These are phyloP conservation scores for Hucho hucho DNA, from an alignment of 2,113 vertebrate genomes.

Conservation along the genomic window DNA sequence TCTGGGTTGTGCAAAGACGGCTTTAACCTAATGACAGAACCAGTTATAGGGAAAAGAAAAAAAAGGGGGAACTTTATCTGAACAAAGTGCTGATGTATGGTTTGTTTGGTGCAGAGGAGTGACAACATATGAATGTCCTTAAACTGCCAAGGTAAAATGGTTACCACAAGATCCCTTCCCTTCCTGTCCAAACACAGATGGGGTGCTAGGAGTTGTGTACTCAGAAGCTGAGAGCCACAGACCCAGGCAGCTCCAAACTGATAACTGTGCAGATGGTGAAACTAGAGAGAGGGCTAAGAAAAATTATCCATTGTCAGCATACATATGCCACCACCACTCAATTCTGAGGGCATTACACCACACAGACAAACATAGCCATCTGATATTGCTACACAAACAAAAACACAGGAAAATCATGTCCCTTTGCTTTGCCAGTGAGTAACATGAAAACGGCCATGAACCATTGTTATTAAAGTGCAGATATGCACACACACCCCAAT, in stretches of 20 bases:
- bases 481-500: neutral
- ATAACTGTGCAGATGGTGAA: slow-evolving; percentile 18
- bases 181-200: neutral
- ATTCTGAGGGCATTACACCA: neutral
- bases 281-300: neutral
- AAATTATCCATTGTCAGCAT: slow-evolving; percentile 6
- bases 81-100: neutral
- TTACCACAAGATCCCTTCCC: neutral
- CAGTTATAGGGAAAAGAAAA: neutral
- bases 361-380: neutral
- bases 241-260: slow-evolving; percentile 6
- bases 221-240: neutral
- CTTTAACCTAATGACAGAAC: neutral
- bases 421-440: too few species aligned
- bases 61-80: neutral
- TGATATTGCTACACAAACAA: neutral
- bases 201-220: neutral
- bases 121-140: neutral
- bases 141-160: neutral
- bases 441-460: neutral
- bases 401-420: neutral
- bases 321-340: neutral
- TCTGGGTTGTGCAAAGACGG: neutral
- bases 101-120: neutral
- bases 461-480: neutral